These are phyloP conservation scores for Lepilemur ruficaudatus DNA, from an alignment of 2,797 vertebrate genomes.

Conservation along the genomic window DNA sequence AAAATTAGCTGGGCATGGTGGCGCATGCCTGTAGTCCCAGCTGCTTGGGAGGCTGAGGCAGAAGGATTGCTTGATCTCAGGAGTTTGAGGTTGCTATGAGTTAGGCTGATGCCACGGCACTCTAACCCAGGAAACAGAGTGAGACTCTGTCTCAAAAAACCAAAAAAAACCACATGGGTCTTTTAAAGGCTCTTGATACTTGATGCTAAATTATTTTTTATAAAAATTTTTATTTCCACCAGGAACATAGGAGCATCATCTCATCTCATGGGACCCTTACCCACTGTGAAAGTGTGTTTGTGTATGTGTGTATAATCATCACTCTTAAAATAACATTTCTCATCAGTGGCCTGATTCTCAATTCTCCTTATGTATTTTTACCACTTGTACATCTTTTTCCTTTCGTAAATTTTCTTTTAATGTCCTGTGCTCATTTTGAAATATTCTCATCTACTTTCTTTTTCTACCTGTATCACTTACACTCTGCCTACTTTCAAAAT, in stretches of 20 bases:
- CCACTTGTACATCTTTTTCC: neutral
- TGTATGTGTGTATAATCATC: neutral
- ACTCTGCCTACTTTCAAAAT: neutral
- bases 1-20: no score
- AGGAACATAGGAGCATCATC: neutral
- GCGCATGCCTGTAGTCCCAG: no score
- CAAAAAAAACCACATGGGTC: neutral
- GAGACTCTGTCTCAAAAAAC: no score
- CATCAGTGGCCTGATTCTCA: neutral
- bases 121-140: no score
- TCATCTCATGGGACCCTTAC: neutral
- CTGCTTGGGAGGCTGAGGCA: no score
- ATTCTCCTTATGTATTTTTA: neutral
- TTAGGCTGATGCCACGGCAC: no score
- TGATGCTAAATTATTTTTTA: neutral
- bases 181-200: neutral
- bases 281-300: neutral
- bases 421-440: neutral
- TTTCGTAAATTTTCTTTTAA: conserved; percentile 18
- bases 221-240: neutral
- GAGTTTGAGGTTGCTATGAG: no score
- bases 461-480: neutral
- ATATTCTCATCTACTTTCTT: neutral
- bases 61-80: no score
- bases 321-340: neutral